Base-by-base conservation (phyloP, 2,888 invertebrate genomes). In the Cynaeus angustus region DNA sequence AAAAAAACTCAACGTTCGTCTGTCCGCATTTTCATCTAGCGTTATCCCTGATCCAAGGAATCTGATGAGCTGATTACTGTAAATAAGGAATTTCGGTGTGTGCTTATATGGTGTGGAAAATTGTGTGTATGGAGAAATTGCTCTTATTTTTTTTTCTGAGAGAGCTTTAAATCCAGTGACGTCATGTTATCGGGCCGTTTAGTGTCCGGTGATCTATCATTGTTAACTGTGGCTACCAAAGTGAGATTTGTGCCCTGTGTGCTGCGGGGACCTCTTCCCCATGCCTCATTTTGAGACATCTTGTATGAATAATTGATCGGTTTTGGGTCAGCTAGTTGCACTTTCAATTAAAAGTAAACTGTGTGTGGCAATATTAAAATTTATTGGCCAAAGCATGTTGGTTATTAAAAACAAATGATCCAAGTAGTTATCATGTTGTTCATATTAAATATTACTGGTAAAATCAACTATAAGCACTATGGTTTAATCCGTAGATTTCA, bases 161-260 rank as follows among this genome's bases (percentile, higher is more conserved):
- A 28, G 45, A 59, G 43, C 30, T 28, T 59, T 59, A 46, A 50
- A 48, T 52, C 43, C 64, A 41, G 64, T 73, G 75, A 72, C 73
- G 64, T 74, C 71, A 72, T 72, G 70, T 69, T 68, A 68, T 59
- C 65, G 65, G 61, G 69, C 68, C 66, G 73, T 66, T 64, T 71
- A 68, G 69, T 68, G 66, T 74, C 70, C 72, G 69, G 74, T 74
- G 77, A 79, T 78, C 78, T 72, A 77, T 79, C 79, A 79, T 78
- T 75, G 78, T 71, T 78, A 76, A 79, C 76, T 70, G 66, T 67
- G 72, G 75, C 75, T 72, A 77, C 76, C 78, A 78, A 82, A 81
- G 80, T 80, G 79, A 78, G 81, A 82, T 82, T 81, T 82, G 81
- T 81, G 80, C 76, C 74, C 72, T 70, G 64, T 68, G 71, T 73